Evolutionary conservation across 92 coral and sea anemone species (phyloP).

Genomic region (Epizoanthus scotinus): DNA sequence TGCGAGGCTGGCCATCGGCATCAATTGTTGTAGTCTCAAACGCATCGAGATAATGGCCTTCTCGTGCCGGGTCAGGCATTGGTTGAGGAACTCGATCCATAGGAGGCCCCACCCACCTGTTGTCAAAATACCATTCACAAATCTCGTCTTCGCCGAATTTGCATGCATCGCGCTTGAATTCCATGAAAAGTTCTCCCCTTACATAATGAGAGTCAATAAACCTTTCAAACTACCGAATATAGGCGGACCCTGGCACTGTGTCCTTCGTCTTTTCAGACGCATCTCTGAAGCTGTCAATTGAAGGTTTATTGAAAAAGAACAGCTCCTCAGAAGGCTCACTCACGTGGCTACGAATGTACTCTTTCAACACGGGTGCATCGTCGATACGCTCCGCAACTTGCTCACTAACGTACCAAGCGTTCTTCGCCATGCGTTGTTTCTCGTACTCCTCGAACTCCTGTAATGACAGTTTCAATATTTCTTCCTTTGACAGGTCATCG

Average conservation of each 20-base stretch:
- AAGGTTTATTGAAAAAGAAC: slow-evolving; percentile 46
- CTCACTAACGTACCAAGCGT: too few relatives aligned
- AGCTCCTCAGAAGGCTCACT: slow-evolving; percentile 47
- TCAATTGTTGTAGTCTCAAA: slow-evolving; percentile 35
- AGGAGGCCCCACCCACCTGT: slow-evolving; percentile 41
- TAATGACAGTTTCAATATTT: slow-evolving; percentile 15
- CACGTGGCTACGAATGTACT: slow-evolving; percentile 36
- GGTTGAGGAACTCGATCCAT: slow-evolving; percentile 44
- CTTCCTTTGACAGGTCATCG: slow-evolving; percentile 17
- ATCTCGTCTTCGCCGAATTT: slow-evolving; percentile 37
- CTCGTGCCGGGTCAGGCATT: slow-evolving; percentile 38
- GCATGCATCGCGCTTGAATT: slow-evolving; percentile 40
- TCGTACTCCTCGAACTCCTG: not conserved
- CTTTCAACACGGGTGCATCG: slow-evolving; percentile 47
- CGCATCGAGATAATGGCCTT: slow-evolving; percentile 37
- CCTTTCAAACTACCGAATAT: slow-evolving; percentile 16
- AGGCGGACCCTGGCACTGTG: slow-evolving; percentile 44
- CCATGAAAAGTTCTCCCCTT: slow-evolving; percentile 54
- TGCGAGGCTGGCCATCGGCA: slow-evolving; percentile 32
- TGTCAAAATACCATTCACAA: slow-evolving; percentile 40
- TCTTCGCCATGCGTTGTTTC: too few relatives aligned
- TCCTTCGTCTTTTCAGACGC: slow-evolving; percentile 40
- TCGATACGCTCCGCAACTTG: slow-evolving; percentile 43
- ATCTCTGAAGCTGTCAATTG: slow-evolving; percentile 37
- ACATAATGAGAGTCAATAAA: slow-evolving; percentile 47